phyloP scores from a whole-genome alignment of 2,888 invertebrate species.

The Eupithecia subfuscata region DNA sequence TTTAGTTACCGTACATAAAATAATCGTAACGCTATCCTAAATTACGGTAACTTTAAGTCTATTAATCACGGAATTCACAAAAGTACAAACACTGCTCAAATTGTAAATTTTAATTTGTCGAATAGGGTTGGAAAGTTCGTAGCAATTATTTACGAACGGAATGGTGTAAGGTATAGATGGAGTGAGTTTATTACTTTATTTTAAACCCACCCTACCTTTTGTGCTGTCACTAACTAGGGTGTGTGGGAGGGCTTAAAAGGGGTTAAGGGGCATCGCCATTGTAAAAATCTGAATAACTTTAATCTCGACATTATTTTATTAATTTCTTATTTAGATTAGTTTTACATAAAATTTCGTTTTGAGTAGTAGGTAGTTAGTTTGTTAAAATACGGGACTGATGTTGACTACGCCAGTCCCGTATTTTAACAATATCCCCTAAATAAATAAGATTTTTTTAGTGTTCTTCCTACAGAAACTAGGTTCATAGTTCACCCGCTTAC shows the following conservation, averaged over 20 bases:
- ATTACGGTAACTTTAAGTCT: constrained; percentile 49
- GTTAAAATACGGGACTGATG: no score
- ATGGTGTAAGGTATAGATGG: constrained; percentile 18
- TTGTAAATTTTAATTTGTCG: constrained; percentile 46
- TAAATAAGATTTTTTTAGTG: no score
- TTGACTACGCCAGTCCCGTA: no score
- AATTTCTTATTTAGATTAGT: no score
- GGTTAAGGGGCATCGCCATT: background rate
- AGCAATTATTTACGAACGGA: constrained; percentile 38
- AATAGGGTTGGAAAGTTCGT: constrained; percentile 30
- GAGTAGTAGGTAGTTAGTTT: no score
- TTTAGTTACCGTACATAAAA: constrained; percentile 12
- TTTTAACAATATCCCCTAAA: no score
- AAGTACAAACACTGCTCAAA: constrained; percentile 47
- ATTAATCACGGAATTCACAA: constrained; percentile 58
- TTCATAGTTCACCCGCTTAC: no score
- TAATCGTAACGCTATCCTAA: constrained; percentile 21
- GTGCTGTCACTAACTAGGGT: background rate
- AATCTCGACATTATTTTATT: background rate
- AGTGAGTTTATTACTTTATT: background rate
- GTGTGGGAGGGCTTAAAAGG: background rate
- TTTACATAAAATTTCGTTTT: no score
- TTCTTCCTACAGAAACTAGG: no score
- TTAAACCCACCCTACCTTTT: background rate
- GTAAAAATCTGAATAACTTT: background rate